phyloP scores from a whole-genome alignment of 2,888 invertebrate genomes.

The Scaptomyza reducta region DNA sequence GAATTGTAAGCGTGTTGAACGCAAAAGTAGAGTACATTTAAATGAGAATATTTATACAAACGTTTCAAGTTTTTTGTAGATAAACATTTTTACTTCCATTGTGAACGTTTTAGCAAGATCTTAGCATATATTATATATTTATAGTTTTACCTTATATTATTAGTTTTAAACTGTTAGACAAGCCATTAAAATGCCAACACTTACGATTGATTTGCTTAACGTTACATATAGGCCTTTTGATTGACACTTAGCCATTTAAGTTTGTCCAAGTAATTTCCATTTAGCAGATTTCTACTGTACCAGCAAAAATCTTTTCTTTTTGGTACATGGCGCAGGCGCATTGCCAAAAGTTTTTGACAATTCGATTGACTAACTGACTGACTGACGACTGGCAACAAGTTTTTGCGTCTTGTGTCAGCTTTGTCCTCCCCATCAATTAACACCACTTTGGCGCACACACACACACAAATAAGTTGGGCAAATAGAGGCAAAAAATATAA shows the following conservation, averaged over 20 bases:
- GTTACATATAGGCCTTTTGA: background rate
- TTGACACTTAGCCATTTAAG: background rate
- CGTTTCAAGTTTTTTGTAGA: too few species aligned
- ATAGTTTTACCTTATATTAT: background rate
- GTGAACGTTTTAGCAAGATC: too few species aligned
- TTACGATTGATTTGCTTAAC: background rate
- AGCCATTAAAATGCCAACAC: background rate
- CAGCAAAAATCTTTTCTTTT: conserved; percentile 4
- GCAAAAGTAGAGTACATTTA: too few species aligned
- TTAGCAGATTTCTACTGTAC: conserved; percentile 31
- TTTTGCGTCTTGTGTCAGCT: conserved; percentile 55
- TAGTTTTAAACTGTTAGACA: background rate
- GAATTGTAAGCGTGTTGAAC: too few species aligned
- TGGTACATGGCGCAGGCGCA: conserved; percentile 60
- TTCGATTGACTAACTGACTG: conserved; percentile 31
- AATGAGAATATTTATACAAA: too few species aligned
- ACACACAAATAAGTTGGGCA: conserved; percentile 50
- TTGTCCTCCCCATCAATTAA: conserved; percentile 72
- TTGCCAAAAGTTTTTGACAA: conserved; percentile 49
- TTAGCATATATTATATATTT: background rate
- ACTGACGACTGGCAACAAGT: conserved; percentile 61
- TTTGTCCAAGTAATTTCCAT: background rate
- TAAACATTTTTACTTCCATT: background rate
- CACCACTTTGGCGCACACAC: conserved; percentile 53
- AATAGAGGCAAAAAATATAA: conserved; percentile 26